phyloP scores from a whole-genome alignment of 2,888 invertebrate species.

The Drosophila rellima region DNA sequence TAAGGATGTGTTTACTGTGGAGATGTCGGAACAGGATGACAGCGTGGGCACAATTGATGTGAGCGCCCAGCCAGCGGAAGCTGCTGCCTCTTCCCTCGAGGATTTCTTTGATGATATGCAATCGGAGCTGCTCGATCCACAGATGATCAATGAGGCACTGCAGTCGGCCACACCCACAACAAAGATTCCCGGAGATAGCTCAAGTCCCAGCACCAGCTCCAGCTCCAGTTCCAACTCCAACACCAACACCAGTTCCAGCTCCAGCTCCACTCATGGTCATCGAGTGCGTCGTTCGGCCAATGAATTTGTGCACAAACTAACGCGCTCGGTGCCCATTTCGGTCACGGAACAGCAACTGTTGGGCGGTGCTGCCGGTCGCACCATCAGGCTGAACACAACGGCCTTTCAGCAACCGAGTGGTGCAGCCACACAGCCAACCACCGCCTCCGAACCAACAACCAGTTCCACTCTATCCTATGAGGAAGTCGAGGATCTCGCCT shows the following conservation, averaged over 20 bases:
- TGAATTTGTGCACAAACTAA: constrained; percentile 82
- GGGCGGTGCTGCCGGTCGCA: constrained; percentile 63
- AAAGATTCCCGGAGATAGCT: not conserved
- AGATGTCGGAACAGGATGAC: constrained; percentile 54
- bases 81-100: constrained; percentile 64
- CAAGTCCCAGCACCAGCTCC: not conserved
- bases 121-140: constrained; percentile 77
- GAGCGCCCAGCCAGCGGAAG: constrained; percentile 18
- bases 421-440: constrained; percentile 21
- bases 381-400: constrained; percentile 82
- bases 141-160: constrained; percentile 80
- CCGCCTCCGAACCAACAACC: constrained; percentile 4
- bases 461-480: constrained; percentile 63
- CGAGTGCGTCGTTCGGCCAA: constrained; percentile 66
- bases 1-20: constrained; percentile 59
- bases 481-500: constrained; percentile 83
- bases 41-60: constrained; percentile 65
- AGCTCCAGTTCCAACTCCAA: not conserved
- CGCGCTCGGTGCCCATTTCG: constrained; percentile 78
- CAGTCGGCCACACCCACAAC: constrained; percentile 36
- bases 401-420: constrained; percentile 72
- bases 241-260: constrained; percentile 12
- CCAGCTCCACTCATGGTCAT: not conserved
- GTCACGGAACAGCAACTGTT: constrained; percentile 68
- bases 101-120: constrained; percentile 80